A percentile compares a stretch with the other conserved stretches of the same genome.
Evolutionary conservation across 2,113 vertebrate species (phyloP).

Genomic region (Oncorhynchus clarkii): DNA sequence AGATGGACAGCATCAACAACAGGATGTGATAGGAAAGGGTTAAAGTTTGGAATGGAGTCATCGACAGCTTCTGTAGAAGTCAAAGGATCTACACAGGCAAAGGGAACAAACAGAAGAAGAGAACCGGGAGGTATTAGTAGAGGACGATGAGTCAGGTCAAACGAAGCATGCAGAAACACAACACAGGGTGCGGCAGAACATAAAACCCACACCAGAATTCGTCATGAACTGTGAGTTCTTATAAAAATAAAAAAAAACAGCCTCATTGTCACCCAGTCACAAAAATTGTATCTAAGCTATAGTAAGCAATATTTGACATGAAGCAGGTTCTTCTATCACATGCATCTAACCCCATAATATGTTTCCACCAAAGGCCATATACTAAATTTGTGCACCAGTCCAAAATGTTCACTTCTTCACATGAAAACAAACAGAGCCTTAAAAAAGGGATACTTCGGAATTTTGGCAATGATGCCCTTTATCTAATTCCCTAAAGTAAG

Average conservation of each 20-base stretch:
- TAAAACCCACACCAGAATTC: background rate
- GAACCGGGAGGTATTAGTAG: constrained; percentile 21
- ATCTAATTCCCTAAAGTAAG: too few relatives aligned
- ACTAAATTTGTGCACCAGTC: too few relatives aligned
- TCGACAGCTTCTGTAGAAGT: constrained; percentile 86
- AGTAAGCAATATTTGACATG: too few relatives aligned
- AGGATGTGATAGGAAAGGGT: constrained; percentile 91
- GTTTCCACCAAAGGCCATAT: too few relatives aligned
- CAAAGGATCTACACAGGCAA: constrained; percentile 85
- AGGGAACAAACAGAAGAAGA: constrained; percentile 33
- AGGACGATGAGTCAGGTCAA: constrained; percentile 17
- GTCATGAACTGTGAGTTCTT: background rate
- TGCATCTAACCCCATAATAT: too few relatives aligned
- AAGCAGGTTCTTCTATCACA: too few relatives aligned
- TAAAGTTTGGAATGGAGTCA: constrained; percentile 90
- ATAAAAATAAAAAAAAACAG: background rate
- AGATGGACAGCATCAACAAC: constrained; percentile 85
- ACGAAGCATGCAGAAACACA: constrained; percentile 9
- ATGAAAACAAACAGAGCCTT: too few relatives aligned
- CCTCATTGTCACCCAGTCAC: too few relatives aligned
- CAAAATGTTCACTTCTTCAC: too few relatives aligned
- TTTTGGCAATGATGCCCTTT: too few relatives aligned
- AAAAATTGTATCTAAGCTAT: too few relatives aligned
- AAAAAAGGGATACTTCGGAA: too few relatives aligned
- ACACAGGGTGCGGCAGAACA: background rate